Percentiles rank a stretch among this genome's conserved stretches.
Conservation (phyloP, 1,140 invertebrate genomes). For the Papilio polytes region DNA sequence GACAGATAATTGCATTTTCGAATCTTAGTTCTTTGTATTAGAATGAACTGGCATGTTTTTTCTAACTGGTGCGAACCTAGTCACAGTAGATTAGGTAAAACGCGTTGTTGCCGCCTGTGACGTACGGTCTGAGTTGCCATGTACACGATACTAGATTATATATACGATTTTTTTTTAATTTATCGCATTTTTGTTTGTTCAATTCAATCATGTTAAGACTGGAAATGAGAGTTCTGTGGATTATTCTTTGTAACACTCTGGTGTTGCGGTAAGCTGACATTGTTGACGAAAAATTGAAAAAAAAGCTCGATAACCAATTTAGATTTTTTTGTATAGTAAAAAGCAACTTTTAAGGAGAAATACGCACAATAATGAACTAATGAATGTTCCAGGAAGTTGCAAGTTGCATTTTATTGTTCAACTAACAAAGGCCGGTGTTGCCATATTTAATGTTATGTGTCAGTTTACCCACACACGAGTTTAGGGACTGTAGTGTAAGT, state of each 20-base stretch:
- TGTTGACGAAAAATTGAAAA: neutral
- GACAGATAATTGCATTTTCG: neutral
- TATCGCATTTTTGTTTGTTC: slow-evolving; percentile 49
- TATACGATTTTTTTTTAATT: slow-evolving; percentile 28
- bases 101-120: slow-evolving; percentile 7
- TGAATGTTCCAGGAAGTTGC: neutral
- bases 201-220: slow-evolving; percentile 49
- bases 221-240: slow-evolving; percentile 33
- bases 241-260: slow-evolving; percentile 31
- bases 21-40: neutral
- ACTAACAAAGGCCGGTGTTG: neutral
- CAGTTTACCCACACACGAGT: slow-evolving; percentile 40
- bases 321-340: neutral
- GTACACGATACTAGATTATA: slow-evolving; percentile 47
- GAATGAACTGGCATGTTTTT: slow-evolving; percentile 1
- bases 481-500: slow-evolving; percentile 54
- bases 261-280: slow-evolving; percentile 15
- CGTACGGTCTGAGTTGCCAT: slow-evolving; percentile 30
- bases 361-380: slow-evolving; percentile 7
- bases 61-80: slow-evolving; percentile 35
- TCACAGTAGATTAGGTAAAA: slow-evolving; percentile 21
- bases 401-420: neutral
- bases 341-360: neutral
- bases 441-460: neutral
- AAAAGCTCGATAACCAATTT: neutral